Base-by-base conservation (phyloP, 2,888 invertebrate species). In the Parasteatoda lunata region DNA sequence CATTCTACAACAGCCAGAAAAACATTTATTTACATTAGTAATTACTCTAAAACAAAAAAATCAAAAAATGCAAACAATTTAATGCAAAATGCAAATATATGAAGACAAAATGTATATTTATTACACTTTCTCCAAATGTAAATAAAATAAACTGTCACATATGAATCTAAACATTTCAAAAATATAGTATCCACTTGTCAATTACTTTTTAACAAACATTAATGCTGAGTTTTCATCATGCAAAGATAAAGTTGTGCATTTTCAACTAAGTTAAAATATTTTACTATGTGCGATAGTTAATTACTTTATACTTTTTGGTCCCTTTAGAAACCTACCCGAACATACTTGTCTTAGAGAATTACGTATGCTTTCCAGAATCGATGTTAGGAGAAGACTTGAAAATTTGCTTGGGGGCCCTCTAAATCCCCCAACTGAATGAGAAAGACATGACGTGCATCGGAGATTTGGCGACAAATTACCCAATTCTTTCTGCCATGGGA, bases 401-500 rank as follows among this genome's bases (percentile, higher is more conserved):
- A 80, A 80, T 72, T 72, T 72, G 65, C 72, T 73, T 49, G 52
- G 72, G 52, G 72, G 59, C 59, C 4, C 72, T 72, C 11, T 65
- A 73, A 80, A 66, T 80, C 80, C 80, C 80, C 45, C 45, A 45
- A 65, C 65, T 51, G n/a, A 30, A 15, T 54, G 9, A 49, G 66
- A 66, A 66, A 71, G 71, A 66, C 72, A 80, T 52, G 52, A 66
- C 72, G 48, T 52, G 72, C 65, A 72, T 72, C n/a, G 52, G 66
- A 73, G 66, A 66, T 72, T 72, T 52, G 66, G 80, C 72, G 72
- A 80, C 80, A 80, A 80, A 80, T 80, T 80, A 73, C 65, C 30
- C 45, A 45, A 52, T 68, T 66, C 72, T 73, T 80, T 73, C 72
- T 64, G 11, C 52, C 80, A 66, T 8, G 72, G 80, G 66, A 59